Conservation (phyloP, 2,113 vertebrate genomes). For the Phoxinus phoxinus region DNA sequence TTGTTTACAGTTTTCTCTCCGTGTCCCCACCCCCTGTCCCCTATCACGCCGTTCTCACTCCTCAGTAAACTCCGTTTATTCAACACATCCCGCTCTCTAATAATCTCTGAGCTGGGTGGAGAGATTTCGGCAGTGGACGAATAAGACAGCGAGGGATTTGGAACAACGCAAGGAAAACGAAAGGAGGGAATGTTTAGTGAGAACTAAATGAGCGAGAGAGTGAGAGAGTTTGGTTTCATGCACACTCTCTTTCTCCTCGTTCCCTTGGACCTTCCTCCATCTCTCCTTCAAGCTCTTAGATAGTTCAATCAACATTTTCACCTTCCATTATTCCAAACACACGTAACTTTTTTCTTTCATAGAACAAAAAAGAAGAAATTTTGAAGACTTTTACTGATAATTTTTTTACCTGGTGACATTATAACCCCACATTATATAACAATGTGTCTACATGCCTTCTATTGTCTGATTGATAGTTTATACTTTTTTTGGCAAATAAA, state of each 20-base stretch:
- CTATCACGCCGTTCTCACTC: constrained; percentile 10
- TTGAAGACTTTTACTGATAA: neutral
- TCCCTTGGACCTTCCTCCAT: constrained; percentile 14
- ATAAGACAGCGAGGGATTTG: constrained; percentile 26
- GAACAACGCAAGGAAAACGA: constrained; percentile 25
- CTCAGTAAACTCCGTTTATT: neutral
- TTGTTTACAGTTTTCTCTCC: constrained; percentile 33
- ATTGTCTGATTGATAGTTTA: too few species aligned
- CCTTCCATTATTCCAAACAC: neutral
- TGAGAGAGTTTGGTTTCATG: neutral
- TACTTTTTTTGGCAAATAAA: too few species aligned
- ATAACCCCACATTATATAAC: neutral
- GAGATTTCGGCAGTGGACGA: constrained; percentile 39
- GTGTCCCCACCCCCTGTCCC: constrained; percentile 32
- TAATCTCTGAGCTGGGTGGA: constrained; percentile 56
- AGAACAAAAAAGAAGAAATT: neutral
- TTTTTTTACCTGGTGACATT: neutral
- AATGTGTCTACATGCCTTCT: neutral
- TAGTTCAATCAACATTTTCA: neutral
- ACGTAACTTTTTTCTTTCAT: neutral
- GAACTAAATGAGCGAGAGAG: neutral
- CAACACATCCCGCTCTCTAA: constrained; percentile 25
- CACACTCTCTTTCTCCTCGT: constrained; percentile 15
- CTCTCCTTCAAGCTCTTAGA: neutral
- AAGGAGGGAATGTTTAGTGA: constrained; percentile 12